Percentiles rank a stretch among this genome's conserved stretches.
Evolutionary conservation across 2,797 vertebrate genomes (phyloP).

Genomic region (Taenioides sp.): DNA sequence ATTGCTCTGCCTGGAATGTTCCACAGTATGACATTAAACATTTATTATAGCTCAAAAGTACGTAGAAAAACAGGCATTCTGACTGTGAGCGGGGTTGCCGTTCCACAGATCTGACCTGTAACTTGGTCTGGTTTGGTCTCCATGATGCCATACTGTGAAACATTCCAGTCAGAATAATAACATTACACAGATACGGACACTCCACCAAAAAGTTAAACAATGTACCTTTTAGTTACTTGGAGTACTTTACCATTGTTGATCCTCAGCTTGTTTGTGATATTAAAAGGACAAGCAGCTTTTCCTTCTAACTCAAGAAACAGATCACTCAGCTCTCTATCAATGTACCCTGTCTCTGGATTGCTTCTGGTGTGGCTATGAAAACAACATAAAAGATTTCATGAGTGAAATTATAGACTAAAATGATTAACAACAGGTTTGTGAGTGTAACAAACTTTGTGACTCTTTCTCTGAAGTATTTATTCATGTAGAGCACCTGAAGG

Average conservation of each 20-base stretch:
- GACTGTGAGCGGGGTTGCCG: no score
- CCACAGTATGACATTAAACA: no score
- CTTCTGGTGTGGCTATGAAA: not conserved
- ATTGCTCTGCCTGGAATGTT: no score
- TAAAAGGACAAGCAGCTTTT: rapidly evolving
- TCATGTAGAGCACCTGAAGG: slow-evolving; percentile 74
- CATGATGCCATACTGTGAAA: no score
- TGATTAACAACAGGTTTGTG: not conserved
- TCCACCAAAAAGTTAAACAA: no score
- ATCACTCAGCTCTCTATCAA: slow-evolving; percentile 33
- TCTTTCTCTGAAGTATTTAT: slow-evolving; percentile 56
- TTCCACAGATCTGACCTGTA: no score
- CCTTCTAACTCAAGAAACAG: slow-evolving; percentile 49
- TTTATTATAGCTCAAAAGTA: no score
- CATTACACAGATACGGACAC: no score
- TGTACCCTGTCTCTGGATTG: not conserved
- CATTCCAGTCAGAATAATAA: no score
- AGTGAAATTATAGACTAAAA: not conserved
- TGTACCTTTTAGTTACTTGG: no score
- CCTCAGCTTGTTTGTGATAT: slow-evolving; percentile 47
- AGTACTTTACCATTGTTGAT: slow-evolving; percentile 50
- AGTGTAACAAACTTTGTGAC: slow-evolving; percentile 52
- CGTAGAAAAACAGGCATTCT: no score
- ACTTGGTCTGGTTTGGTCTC: no score
- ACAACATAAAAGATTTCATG: not conserved